Percentiles rank a stretch among this genome's conserved stretches.
Evolutionary conservation across 1,140 invertebrate genomes (phyloP).

Genomic region (Diuraphis noxia): DNA sequence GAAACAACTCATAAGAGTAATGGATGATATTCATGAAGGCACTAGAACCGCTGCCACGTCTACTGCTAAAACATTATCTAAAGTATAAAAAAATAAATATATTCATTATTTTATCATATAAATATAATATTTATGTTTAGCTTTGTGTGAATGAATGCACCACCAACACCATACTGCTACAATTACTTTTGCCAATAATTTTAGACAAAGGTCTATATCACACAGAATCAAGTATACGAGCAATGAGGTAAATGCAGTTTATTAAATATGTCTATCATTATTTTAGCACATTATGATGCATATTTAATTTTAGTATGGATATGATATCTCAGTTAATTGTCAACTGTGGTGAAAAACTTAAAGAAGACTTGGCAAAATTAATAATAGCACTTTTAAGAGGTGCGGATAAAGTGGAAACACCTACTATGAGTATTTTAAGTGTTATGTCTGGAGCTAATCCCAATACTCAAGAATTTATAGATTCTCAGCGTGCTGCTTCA

Average conservation of each 20-base stretch:
- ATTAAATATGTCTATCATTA: not conserved
- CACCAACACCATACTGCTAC: not conserved
- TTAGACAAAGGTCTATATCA: conserved; percentile 79
- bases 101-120: not conserved
- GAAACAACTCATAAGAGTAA: conserved; percentile 81
- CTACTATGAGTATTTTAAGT: conserved; percentile 68
- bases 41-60: conserved; percentile 79
- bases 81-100: conserved; percentile 58
- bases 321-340: conserved; percentile 80
- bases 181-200: conserved; percentile 74
- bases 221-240: conserved; percentile 76
- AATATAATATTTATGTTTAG: not conserved
- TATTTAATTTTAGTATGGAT: conserved; percentile 39
- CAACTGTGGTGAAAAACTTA: conserved; percentile 75
- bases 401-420: conserved; percentile 76
- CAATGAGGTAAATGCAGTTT: conserved; percentile 65
- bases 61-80: conserved; percentile 77
- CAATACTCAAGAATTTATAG: conserved; percentile 72
- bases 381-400: conserved; percentile 83
- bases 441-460: conserved; percentile 70
- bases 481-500: conserved; percentile 59
- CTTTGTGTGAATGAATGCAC: conserved; percentile 42
- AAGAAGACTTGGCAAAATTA: conserved; percentile 77
- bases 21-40: conserved; percentile 92
- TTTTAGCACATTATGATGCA: conserved; percentile 8